A percentile compares a stretch with the other conserved stretches of the same genome.
Evolutionary conservation across 2,797 vertebrate genomes (phyloP).

Genomic region (Sebastes taczanowskii): DNA sequence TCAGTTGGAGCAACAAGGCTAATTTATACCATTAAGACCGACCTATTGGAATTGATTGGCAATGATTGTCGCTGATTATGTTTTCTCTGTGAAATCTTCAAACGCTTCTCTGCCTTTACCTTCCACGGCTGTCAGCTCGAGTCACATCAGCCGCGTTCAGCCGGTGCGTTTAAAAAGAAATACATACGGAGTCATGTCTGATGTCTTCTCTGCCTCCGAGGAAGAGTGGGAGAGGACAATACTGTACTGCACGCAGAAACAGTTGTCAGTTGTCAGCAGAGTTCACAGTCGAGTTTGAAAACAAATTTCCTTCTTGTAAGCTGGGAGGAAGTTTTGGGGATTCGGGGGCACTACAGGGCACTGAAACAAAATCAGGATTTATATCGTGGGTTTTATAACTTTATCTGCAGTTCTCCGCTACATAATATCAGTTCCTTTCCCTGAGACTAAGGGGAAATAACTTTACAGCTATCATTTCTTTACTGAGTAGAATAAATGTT

Average conservation of each 20-base stretch:
- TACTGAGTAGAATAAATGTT: neutral
- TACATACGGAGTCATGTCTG: constrained; percentile 28
- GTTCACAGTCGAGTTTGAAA: constrained; percentile 52
- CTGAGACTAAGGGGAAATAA: neutral
- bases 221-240: constrained; percentile 54
- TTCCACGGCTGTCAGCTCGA: constrained; percentile 46
- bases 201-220: constrained; percentile 46
- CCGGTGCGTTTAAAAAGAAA: constrained; percentile 20
- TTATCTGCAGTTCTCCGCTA: neutral
- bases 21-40: constrained; percentile 38
- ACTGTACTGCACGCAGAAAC: constrained; percentile 25
- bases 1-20: constrained; percentile 33
- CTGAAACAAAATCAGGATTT: constrained; percentile 14
- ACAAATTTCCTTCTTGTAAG: constrained; percentile 44
- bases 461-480: neutral
- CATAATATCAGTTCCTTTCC: neutral
- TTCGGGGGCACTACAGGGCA: constrained; percentile 7
- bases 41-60: constrained; percentile 58
- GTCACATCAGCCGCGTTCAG: constrained; percentile 35
- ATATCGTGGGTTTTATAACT: constrained; percentile 12
- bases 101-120: constrained; percentile 19
- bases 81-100: constrained; percentile 52
- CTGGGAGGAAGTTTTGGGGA: constrained; percentile 25
- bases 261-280: constrained; percentile 57
- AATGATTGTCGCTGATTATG: constrained; percentile 50